Base-by-base conservation (phyloP, 1,140 invertebrate species). In the Hirudo medicinalis region DNA sequence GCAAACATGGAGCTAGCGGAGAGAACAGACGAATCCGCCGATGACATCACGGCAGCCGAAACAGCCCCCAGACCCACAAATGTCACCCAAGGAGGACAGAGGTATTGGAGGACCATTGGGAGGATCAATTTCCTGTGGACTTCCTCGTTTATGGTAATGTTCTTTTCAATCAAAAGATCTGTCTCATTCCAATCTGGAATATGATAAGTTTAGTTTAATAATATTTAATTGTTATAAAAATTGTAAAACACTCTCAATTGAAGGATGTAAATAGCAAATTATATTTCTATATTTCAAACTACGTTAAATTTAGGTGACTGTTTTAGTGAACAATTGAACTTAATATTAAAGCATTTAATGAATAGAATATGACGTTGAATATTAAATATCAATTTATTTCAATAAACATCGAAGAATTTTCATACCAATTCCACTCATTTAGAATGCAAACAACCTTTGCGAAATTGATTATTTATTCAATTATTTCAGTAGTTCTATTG, bases 181-280 rank as follows among this genome's bases (percentile, higher is more conserved):
- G 93, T 96, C 80, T 91, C 88, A 78, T 93, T 95, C 93, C 93
- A 97, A 66, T 90, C 93, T 95, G 81, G 20, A 83, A 25, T 11
- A 15, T 11, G 43, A 49, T 49, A 9, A 49, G 3, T 49, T 36
- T 49, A 5, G 13, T 49, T 49, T 49, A 49, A 13, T 1, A 17
- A 49, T 49, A 49, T 49, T 49, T 49, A 49, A 49, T n/a, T 57
- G 9, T 25, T 57, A 57, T 57, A 2, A 57, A 57, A 57, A 57
- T 57, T 36, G 32, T 3, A 36, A 36, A 36, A 36, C 32, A 36
- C 2, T 36, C 32, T n/a, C n/a, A n/a, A n/a, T n/a, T n/a, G n/a
- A n/a, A n/a, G n/a, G 32, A 36, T 36, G 6, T 2, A 36, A 36
- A 36, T 36, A 6, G 32, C 6, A 6, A 36, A 36, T 6, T 36